phyloP scores from a whole-genome alignment of 1,140 invertebrate species.

The Brachionus manjavacas region DNA sequence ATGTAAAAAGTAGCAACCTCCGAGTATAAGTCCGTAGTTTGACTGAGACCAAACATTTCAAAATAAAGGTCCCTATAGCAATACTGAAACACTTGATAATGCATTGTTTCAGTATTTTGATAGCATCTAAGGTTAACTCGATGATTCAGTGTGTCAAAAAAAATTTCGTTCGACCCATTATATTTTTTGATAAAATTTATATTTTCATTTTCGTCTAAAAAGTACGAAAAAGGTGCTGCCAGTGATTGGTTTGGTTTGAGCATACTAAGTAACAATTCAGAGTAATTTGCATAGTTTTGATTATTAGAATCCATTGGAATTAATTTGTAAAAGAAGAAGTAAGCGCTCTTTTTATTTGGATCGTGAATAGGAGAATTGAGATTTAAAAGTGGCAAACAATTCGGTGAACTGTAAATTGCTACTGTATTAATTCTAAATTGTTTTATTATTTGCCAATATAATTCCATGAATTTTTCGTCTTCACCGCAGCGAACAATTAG shows the following conservation, averaged over 20 bases:
- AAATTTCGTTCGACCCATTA: background rate
- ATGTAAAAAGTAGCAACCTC: background rate
- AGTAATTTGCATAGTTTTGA: conserved; percentile 21
- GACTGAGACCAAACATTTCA: background rate
- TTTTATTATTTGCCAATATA: background rate
- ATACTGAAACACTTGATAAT: background rate
- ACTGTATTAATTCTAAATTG: conserved; percentile 19
- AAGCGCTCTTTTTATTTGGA: background rate
- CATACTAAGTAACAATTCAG: background rate
- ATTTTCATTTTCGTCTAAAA: conserved; percentile 8
- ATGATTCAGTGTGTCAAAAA: background rate
- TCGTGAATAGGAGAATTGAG: background rate
- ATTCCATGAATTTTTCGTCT: background rate
- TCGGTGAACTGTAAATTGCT: background rate
- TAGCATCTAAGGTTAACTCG: conserved; percentile 2
- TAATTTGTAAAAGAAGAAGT: conserved; percentile 13
- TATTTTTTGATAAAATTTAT: background rate
- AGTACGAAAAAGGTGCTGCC: background rate
- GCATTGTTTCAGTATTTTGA: background rate
- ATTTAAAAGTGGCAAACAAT: background rate
- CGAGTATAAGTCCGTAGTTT: background rate
- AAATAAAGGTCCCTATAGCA: conserved; percentile 29
- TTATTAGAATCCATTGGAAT: background rate
- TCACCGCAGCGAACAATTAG: conserved; percentile 11
- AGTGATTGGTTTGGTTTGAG: background rate